Evolutionary conservation across 2,113 vertebrate species (phyloP).

Genomic region (Atrichornis clamosus): DNA sequence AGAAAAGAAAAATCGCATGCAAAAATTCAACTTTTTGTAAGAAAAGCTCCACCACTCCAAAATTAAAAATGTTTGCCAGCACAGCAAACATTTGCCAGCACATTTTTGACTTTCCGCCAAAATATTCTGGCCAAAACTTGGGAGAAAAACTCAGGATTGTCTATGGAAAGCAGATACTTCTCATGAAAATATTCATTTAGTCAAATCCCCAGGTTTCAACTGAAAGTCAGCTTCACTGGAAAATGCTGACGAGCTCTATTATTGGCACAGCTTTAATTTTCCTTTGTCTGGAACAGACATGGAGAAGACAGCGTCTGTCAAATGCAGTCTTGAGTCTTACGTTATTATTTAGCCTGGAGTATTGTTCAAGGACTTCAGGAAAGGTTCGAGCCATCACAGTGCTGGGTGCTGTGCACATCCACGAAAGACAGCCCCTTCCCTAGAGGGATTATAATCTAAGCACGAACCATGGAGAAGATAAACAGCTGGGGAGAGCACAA

Average conservation of each 20-base stretch:
- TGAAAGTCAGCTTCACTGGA: constrained; percentile 44
- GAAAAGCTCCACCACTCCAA: neutral
- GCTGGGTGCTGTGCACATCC: neutral
- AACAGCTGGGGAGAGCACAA: neutral
- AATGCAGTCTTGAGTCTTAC: neutral
- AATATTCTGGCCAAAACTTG: constrained; percentile 35
- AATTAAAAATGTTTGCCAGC: constrained; percentile 30
- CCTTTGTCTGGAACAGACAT: constrained; percentile 50
- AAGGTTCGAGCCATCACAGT: neutral
- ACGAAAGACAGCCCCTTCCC: neutral
- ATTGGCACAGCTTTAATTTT: constrained; percentile 54
- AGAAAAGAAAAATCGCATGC: neutral
- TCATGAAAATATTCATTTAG: constrained; percentile 59
- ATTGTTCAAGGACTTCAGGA: neutral
- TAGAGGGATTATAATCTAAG: neutral
- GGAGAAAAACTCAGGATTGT: constrained; percentile 25
- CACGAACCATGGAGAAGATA: neutral
- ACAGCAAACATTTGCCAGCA: constrained; percentile 29
- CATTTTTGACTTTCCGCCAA: constrained; percentile 45
- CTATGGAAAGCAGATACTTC: constrained; percentile 57
- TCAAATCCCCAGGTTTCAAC: constrained; percentile 54
- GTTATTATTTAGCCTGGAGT: constrained; percentile 17
- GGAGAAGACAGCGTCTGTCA: constrained; percentile 55
- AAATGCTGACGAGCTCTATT: constrained; percentile 56
- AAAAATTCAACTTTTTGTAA: constrained; percentile 18